Percentiles rank a stretch among this genome's conserved stretches.
Evolutionary conservation across 2,113 vertebrate genomes (phyloP).

Genomic region (Piprites chloris): DNA sequence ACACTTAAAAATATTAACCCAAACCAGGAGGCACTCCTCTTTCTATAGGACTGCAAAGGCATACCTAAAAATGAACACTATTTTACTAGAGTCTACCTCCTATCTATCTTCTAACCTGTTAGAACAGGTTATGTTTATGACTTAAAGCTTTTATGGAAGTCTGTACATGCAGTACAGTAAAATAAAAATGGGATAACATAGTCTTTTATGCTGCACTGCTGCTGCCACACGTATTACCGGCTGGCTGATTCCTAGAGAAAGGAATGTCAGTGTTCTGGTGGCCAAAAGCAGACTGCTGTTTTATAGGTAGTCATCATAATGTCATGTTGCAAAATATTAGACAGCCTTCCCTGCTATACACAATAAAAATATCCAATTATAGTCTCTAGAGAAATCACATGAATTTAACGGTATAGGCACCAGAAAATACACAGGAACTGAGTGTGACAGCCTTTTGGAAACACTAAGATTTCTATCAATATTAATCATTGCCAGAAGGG

Average conservation of each 20-base stretch:
- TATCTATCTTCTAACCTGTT: not conserved
- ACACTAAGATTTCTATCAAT: not conserved
- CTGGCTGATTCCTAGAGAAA: not conserved
- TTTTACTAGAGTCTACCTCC: not conserved
- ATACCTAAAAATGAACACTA: not conserved
- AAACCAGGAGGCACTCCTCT: not conserved
- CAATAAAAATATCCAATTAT: not conserved
- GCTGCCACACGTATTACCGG: rapidly evolving
- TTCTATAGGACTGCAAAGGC: not conserved
- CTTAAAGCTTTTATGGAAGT: not conserved
- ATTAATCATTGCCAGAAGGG: not conserved
- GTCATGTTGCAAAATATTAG: not conserved
- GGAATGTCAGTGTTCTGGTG: not conserved
- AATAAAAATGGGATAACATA: not conserved
- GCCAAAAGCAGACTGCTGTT: not conserved
- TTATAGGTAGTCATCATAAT: not conserved
- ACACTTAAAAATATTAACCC: not conserved
- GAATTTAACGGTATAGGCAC: not conserved
- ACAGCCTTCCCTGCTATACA: not conserved
- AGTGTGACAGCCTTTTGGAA: not conserved
- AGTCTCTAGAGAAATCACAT: not conserved
- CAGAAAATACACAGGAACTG: not conserved
- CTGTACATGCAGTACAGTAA: not conserved
- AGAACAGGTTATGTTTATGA: not conserved
- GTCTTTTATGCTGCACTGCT: rapidly evolving